phyloP scores from a whole-genome alignment of 1,140 invertebrate genomes.

The Hylaeus anthracinus region DNA sequence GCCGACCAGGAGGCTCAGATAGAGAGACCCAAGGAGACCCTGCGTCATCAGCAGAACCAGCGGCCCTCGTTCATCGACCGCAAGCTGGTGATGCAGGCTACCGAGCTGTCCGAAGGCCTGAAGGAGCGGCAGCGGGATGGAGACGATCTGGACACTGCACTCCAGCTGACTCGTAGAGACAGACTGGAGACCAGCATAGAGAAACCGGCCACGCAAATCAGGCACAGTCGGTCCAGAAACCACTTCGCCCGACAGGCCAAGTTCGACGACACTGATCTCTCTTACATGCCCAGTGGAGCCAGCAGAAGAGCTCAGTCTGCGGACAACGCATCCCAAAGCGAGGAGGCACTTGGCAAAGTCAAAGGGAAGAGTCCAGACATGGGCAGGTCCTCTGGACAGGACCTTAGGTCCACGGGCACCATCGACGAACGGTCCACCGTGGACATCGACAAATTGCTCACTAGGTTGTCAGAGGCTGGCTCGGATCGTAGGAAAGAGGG shows the following conservation, averaged over 20 bases:
- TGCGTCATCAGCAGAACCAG: conserved; percentile 74
- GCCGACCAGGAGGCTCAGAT: conserved; percentile 51
- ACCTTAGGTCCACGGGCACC: neutral
- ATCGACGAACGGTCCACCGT: conserved; percentile 27
- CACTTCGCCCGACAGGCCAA: conserved; percentile 67
- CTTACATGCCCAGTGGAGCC: conserved; percentile 5
- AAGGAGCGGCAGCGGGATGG: neutral
- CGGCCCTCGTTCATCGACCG: conserved; percentile 74
- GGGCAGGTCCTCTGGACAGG: neutral
- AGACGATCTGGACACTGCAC: neutral
- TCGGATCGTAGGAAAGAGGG: conserved; percentile 12
- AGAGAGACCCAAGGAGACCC: conserved; percentile 65
- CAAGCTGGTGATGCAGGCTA: conserved; percentile 40
- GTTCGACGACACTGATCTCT: conserved; percentile 26
- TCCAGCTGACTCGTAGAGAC: neutral
- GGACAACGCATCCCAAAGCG: conserved; percentile 17
- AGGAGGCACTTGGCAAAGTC: neutral
- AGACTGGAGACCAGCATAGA: conserved; percentile 61
- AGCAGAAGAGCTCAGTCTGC: conserved; percentile 30
- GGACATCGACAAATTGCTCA: conserved; percentile 25
- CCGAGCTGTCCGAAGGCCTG: neutral
- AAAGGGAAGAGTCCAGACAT: neutral
- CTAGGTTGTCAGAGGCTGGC: conserved; percentile 11
- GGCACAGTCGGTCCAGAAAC: conserved; percentile 73
- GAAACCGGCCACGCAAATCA: conserved; percentile 67